These are phyloP conservation scores for Delia radicum DNA, from an alignment of 1,140 invertebrate species.

Conservation along the genomic window DNA sequence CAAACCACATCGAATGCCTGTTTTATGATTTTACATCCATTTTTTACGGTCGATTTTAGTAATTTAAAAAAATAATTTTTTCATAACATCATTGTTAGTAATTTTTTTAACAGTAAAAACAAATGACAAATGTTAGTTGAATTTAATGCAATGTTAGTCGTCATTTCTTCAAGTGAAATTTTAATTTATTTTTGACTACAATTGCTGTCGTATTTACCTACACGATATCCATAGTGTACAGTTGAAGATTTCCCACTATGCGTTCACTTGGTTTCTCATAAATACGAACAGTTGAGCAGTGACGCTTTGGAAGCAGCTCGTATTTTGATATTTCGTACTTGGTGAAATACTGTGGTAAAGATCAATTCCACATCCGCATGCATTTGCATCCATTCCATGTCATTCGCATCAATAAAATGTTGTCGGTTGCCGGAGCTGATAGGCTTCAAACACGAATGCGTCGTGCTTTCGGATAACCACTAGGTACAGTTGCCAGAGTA, in stretches of 20 bases:
- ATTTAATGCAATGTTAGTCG: too few species aligned
- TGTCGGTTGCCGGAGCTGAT: slow-evolving; percentile 99
- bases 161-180: too few species aligned
- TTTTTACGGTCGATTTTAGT: too few species aligned
- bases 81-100: too few species aligned
- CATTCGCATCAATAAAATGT: slow-evolving; percentile 99
- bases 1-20: too few species aligned
- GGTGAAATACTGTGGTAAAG: slow-evolving; percentile 95
- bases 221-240: too few species aligned
- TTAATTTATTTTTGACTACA: too few species aligned
- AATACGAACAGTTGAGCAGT: slow-evolving; percentile 98
- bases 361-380: slow-evolving; percentile 98
- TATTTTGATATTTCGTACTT: slow-evolving; percentile 99
- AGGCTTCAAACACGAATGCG: slow-evolving; percentile 99
- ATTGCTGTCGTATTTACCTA: too few species aligned
- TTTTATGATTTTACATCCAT: too few species aligned
- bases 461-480: slow-evolving; percentile 98
- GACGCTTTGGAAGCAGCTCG: slow-evolving; percentile 98
- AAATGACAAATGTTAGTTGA: too few species aligned
- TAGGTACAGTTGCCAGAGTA: slow-evolving; percentile 97
- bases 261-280: slow-evolving; percentile 97
- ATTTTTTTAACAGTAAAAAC: too few species aligned
- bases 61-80: too few species aligned
- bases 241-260: slow-evolving; percentile 98
- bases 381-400: slow-evolving; percentile 99